phyloP scores from a whole-genome alignment of 2,888 invertebrate genomes.

The Fragum fragum region DNA sequence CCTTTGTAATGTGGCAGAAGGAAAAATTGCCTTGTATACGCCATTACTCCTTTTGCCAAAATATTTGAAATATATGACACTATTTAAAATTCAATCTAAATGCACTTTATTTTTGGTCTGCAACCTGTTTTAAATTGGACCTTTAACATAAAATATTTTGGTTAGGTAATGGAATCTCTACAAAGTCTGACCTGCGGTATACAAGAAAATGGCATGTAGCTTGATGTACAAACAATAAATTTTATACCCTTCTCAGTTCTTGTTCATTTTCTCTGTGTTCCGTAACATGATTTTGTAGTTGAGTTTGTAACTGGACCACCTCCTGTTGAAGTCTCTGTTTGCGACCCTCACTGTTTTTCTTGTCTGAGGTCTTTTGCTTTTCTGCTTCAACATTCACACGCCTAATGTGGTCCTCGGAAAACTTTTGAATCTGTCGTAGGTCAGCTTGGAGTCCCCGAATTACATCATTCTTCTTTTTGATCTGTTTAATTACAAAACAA shows the following conservation, averaged over 20 bases:
- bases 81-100: too few species aligned
- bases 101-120: too few species aligned
- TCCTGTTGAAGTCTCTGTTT: slow-evolving; percentile 83
- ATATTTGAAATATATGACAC: too few species aligned
- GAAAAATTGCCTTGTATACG: not conserved
- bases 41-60: not conserved
- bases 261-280: slow-evolving; percentile 86
- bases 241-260: slow-evolving; percentile 83
- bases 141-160: too few species aligned
- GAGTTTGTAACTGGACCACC: slow-evolving; percentile 80
- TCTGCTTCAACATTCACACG: slow-evolving; percentile 86
- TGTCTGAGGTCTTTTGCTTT: slow-evolving; percentile 85
- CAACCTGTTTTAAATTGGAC: too few species aligned
- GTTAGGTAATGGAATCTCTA: too few species aligned
- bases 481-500: too few species aligned
- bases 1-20: not conserved
- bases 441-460: slow-evolving; percentile 85
- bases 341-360: slow-evolving; percentile 86
- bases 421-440: slow-evolving; percentile 85
- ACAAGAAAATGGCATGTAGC: too few species aligned
- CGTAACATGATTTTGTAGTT: slow-evolving; percentile 81
- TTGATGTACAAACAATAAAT: too few species aligned
- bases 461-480: slow-evolving; percentile 85
- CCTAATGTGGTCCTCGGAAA: slow-evolving; percentile 85
- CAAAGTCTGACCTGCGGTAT: too few species aligned